Conservation (phyloP, 2,888 invertebrate species). For the Callyntrura sp. region DNA sequence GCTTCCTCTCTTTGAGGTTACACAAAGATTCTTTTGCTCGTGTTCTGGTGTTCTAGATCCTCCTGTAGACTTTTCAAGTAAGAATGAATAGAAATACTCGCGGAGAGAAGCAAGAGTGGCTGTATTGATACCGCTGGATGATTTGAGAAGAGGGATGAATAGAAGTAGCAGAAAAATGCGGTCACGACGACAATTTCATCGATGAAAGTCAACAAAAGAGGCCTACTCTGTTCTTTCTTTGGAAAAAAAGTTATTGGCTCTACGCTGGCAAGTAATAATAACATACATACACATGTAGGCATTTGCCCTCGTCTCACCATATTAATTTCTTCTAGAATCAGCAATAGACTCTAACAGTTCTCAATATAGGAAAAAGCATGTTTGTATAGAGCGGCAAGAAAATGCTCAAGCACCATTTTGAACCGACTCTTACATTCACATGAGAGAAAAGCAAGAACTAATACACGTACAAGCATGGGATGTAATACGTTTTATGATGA, state of each 20-base stretch:
- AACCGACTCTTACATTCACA: conserved; percentile 9
- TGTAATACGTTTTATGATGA: not conserved
- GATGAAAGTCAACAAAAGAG: conserved; percentile 74
- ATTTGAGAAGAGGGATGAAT: conserved; percentile 5
- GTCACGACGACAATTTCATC: conserved; percentile 74
- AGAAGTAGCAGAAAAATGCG: conserved; percentile 64
- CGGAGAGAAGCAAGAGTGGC: not conserved
- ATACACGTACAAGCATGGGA: not conserved
- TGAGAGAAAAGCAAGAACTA: not conserved
- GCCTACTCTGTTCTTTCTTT: not conserved
- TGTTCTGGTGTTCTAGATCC: not conserved
- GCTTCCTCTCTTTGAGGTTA: conserved; percentile 36
- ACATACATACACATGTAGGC: conserved; percentile 17
- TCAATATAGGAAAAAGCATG: not conserved
- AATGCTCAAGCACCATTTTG: conserved; percentile 28
- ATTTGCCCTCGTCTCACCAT: conserved; percentile 49
- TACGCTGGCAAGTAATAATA: conserved; percentile 35
- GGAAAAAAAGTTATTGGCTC: conserved; percentile 34
- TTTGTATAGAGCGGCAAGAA: not conserved
- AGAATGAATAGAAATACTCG: conserved; percentile 17
- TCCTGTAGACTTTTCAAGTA: conserved; percentile 27
- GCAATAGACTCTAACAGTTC: not conserved
- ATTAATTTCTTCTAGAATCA: conserved; percentile 51
- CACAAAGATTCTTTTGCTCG: not conserved
- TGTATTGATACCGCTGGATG: conserved; percentile 23